Base-by-base conservation (phyloP, 2,113 vertebrate species). In the Candoia aspera region DNA sequence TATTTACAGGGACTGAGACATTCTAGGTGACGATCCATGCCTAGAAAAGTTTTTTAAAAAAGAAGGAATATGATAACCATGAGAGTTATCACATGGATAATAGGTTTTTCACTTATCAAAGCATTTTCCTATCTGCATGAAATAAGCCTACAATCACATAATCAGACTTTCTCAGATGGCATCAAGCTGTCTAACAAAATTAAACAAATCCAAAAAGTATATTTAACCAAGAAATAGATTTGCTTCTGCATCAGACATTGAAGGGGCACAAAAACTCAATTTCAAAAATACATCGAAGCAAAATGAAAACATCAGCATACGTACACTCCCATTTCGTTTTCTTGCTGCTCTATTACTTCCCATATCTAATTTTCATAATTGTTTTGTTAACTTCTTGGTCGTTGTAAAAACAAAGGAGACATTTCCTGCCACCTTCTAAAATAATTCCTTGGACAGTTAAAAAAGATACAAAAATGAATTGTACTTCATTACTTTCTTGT, bases 261-360 rank as follows among this genome's bases (percentile, higher is more conserved):
- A 91, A 89, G 95, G 94, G 94, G 95, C 89, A 94, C 88, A 91
- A 95, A 95, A 19, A 94, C 0, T 42, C 60, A 96, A 96, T 94
- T 97, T 96, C 91, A 95, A 86, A 90, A 91, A 95, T 86, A 90
- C n/a, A 93, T 93, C 94, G 88, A 95, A 94, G 91, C 91, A 91
- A 93, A 92, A 88, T 93, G 90, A 92, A 91, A 86, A 89, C 84
- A 94, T 94, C 97, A 93, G 90, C 95, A 94, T 2, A 89, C 37
- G 88, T 88, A 93, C 92, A 84, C 89, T 96, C 94, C 90, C 96
- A 94, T 94, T 96, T 95, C 86, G 94, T 95, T 94, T 95, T 93
- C 92, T 94, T 94, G 94, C 94, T 95, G 88, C 96, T 96, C 96
- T 97, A 93, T 93, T 95, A 94, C 95, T 96, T 97, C 96, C 96